Base-by-base conservation (phyloP, 2,888 invertebrate genomes). In the Dicycla oo region DNA sequence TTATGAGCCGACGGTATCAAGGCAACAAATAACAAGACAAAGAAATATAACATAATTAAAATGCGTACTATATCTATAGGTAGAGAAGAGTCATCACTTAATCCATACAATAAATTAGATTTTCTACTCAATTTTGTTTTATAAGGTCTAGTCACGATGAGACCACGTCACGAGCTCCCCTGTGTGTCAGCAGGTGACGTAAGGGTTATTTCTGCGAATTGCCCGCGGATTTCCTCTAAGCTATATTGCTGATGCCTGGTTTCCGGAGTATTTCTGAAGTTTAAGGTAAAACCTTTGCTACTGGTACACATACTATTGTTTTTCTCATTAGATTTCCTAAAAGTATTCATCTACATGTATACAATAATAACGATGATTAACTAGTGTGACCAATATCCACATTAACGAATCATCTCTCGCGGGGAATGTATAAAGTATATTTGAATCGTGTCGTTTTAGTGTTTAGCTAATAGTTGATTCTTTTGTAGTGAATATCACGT, bases 11-110 rank as follows among this genome's bases (percentile, higher is more conserved):
- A 43, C 38, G 34, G 8, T 47, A 68, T 56, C 51, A n/a, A 8
- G 18, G 18, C 6, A 40, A 78, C 49, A 23, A 49, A 71, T 56
- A 62, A 72, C 10, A 23, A 63, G 38, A 20, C 30, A 43, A 4
- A 26, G 0, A 15, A 45, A 38, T 26, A 45, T 34, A 43, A 26
- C 6, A 6, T 34, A 53, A 45, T 26, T 26, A 5, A 15, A 23
- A 8, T 3, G 40, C 54, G 13, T 23, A 15, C 47, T 38, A 45
- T 3, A n/a, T n/a, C n/a, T n/a, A n/a, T 6, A 13, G n/a, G n/a
- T 30, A n/a, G n/a, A 18, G 20, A 47, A 66, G 10, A 26, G 26
- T 26, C 54, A 34, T 47, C 30, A 56, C 47, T 40, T 45, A 18
- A 47, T 20, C 40, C 23, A 40, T 23, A 34, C n/a, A 45, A 18